Evolutionary conservation across 2,888 invertebrate genomes (phyloP), one percentile per base, ranked within the genome.

Genomic region (Lycophotia porphyrea): DNA sequence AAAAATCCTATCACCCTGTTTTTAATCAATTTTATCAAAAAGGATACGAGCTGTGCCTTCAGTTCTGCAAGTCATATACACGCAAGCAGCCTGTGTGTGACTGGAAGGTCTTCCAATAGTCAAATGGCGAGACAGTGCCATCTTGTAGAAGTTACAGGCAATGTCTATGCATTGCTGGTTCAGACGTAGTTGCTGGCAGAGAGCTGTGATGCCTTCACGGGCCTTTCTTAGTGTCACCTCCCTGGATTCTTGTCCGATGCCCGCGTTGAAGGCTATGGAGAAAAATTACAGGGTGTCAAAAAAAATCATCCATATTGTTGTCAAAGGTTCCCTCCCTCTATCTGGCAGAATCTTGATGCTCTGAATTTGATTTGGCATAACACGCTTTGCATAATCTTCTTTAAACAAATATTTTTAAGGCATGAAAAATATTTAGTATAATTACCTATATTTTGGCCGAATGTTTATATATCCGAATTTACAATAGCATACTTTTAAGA

Each of bases 11-110:
- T 34, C 27, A 36, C 18, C 2, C 18, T 49, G 9, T 42, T 31
- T 15, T 24, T 49, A 39, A 60, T 15, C 21, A 64, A 27, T 1
- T 27, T 52, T 68, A 44, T 36, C 15, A 8, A 80, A 97, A 97
- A 98, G 97, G 97, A 97, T 98, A 98, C 98, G 99, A 85, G 99
- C 98, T 78, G 99, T 99, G 88, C 98, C 98, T 94, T 99, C 99
- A 2, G 98, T 98, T 84, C 99, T 97, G 91, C 99, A 99, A 0
- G 99, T 99, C 92, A 99, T 98, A 92, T 99, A 99, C 5, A 99
- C 98, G 94, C 99, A 99, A 42, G 99, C 99, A 49, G 99, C 99
- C 91, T 99, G 98, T 70, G 99, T 99, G 91, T 99, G 98, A 24
- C 98, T 97, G 84, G 98, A 98, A 87, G 98, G 98, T 52, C 99